Evolutionary conservation across 2,113 vertebrate genomes (phyloP), one percentile per base, ranked within the genome.

Genomic region (Tylochromis polylepis): DNA sequence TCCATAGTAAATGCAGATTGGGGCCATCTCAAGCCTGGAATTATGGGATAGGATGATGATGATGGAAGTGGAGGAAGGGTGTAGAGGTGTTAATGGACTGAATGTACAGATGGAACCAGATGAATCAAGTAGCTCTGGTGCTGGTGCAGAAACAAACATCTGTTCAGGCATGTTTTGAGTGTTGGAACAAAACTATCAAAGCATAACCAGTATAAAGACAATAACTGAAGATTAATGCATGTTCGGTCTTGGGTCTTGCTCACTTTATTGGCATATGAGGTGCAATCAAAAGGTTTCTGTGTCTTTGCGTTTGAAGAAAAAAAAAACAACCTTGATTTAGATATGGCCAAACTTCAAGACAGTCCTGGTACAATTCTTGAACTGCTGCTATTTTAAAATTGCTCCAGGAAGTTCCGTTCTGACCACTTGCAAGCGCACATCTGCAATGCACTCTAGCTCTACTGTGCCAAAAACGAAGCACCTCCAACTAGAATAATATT

Each of bases 41-140:
- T 56, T 84, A 56, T 58, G 46, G 79, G 65, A 82, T 27, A 51
- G 80, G 62, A 81, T 27, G 43, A 55, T 75, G 80, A 72, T 24
- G 56, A 18, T 56, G 58, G 53, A 11, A 34, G 5, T 29, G 57
- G 20, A 11, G 82, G 49, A 11, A 1, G 1, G 6, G 27, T 3
- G 10, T 55, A n/a, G n/a, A 58, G n/a, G 82, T 88, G 85, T 72
- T 87, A 89, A 91, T 81, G 77, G 72, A 83, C 18, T 81, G 78
- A 86, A 87, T 84, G 34, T 89, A 82, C 58, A 85, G 22, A 56
- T 81, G 24, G 84, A 88, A 83, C 34, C 85, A 90, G 49, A 83
- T 18, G 12, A 49, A 8, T 34, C 3, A 9, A 22, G 27, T 2
- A 22, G 8, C 3, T 46, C 67, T 34, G 31, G 5, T 62, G 31